A percentile compares a stretch with the other conserved stretches of the same genome.
phyloP scores from a whole-genome alignment of 2,888 invertebrate species.

The Caenorhabditis zanzibari region DNA sequence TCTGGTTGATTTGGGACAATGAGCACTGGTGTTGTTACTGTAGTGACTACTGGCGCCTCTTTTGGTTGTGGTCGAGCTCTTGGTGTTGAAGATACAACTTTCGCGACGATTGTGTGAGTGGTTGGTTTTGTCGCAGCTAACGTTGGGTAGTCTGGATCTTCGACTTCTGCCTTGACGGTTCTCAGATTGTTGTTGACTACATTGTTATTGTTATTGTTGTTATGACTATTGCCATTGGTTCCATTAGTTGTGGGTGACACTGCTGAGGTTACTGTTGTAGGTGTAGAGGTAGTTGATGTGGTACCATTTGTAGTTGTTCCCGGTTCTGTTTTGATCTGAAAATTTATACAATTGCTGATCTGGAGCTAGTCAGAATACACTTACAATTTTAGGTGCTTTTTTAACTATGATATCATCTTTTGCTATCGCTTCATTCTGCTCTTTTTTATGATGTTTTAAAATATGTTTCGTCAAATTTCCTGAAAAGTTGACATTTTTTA shows the following conservation, averaged over 20 bases:
- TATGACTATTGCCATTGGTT: slow-evolving; percentile 8
- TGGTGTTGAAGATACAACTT: slow-evolving; percentile 26
- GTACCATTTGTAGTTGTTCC: slow-evolving; percentile 46
- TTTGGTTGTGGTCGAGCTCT: slow-evolving; percentile 25
- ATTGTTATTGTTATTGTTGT: slow-evolving; percentile 50
- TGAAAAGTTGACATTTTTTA: slow-evolving; percentile 50
- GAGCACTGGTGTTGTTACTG: slow-evolving; percentile 27
- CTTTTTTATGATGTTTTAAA: slow-evolving; percentile 83
- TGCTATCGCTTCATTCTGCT: slow-evolving; percentile 82
- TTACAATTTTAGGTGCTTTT: slow-evolving; percentile 73
- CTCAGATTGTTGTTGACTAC: slow-evolving; percentile 48
- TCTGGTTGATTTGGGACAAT: neutral
- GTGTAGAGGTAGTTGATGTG: slow-evolving; percentile 20
- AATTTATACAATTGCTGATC: neutral
- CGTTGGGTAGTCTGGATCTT: slow-evolving; percentile 46
- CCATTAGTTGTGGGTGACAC: slow-evolving; percentile 22
- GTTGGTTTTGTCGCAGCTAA: neutral
- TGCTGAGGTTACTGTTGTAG: slow-evolving; percentile 36
- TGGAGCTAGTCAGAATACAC: neutral
- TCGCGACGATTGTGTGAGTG: slow-evolving; percentile 5
- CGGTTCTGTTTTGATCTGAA: slow-evolving; percentile 16
- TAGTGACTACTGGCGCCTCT: slow-evolving; percentile 13
- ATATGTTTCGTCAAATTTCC: slow-evolving; percentile 84
- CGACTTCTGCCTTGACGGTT: slow-evolving; percentile 55
- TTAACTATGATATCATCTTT: slow-evolving; percentile 84